Evolutionary conservation across 1,140 invertebrate species (phyloP).

Genomic region (Lerema accius): DNA sequence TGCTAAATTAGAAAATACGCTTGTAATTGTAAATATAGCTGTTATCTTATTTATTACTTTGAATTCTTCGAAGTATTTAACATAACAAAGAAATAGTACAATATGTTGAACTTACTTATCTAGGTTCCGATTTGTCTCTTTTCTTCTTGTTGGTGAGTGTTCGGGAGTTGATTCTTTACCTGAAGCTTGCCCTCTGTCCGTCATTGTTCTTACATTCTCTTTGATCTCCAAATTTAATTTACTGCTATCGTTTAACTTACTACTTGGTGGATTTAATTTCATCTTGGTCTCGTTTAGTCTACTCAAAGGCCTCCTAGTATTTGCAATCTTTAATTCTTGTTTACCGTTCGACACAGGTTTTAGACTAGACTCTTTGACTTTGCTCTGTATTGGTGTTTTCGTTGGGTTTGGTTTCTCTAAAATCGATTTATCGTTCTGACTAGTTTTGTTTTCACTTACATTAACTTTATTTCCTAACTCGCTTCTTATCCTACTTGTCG

Average conservation of each 20-base stretch:
- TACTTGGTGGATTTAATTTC: conserved; percentile 49
- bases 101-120: conserved; percentile 55
- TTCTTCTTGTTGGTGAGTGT: conserved; percentile 76
- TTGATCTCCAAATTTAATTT: conserved; percentile 65
- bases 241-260: conserved; percentile 47
- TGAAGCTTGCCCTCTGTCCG: conserved; percentile 82
- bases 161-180: conserved; percentile 85
- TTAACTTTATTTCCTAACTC: conserved; percentile 75
- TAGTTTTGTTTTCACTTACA: conserved; percentile 76
- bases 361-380: conserved; percentile 79
- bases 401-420: conserved; percentile 70
- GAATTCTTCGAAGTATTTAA: too few relatives aligned
- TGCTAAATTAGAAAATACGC: too few relatives aligned
- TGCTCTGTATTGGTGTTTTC: conserved; percentile 61
- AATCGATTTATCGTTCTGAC: conserved; percentile 69
- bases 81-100: too few relatives aligned
- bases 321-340: conserved; percentile 57
- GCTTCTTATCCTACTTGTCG: conserved; percentile 84
- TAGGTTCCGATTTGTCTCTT: conserved; percentile 43
- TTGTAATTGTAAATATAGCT: not conserved
- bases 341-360: conserved; percentile 53
- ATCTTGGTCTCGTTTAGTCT: conserved; percentile 57
- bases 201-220: conserved; percentile 59
- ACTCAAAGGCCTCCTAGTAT: conserved; percentile 62
- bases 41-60: too few relatives aligned